Evolutionary conservation across 2,113 vertebrate species (phyloP).

Genomic region (Ailuropoda melanoleuca): DNA sequence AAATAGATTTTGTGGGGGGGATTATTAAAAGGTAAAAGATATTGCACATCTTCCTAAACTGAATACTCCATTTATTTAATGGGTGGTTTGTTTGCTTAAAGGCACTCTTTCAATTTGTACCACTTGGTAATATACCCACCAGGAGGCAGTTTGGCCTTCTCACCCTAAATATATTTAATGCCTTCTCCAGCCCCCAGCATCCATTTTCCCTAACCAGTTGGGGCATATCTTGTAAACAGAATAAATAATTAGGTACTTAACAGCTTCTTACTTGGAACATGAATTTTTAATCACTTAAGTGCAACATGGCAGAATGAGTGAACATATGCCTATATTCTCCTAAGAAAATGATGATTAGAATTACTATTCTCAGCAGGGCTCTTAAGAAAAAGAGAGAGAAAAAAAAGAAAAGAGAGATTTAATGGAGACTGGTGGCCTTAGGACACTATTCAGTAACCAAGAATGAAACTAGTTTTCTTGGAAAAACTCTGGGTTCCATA

Average conservation of each 20-base stretch:
- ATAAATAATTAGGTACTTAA: conserved; percentile 74
- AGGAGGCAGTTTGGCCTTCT: conserved; percentile 63
- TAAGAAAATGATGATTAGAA: conserved; percentile 70
- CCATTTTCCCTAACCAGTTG: conserved; percentile 61
- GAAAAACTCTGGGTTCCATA: not conserved
- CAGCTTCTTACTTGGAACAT: conserved; percentile 61
- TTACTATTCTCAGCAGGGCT: conserved; percentile 44
- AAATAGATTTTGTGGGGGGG: not conserved
- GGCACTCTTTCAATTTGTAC: conserved; percentile 32
- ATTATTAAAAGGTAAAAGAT: conserved; percentile 32
- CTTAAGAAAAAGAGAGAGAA: not conserved
- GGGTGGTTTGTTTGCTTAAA: conserved; percentile 39
- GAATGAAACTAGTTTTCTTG: conserved; percentile 1
- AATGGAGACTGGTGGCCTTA: conserved; percentile 43
- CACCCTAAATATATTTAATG: conserved; percentile 55
- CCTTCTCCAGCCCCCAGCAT: conserved; percentile 26
- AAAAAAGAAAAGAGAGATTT: not conserved
- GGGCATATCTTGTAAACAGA: conserved; percentile 65
- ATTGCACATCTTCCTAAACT: not conserved
- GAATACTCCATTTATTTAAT: conserved; percentile 55
- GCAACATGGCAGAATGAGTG: conserved; percentile 61
- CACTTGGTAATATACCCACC: conserved; percentile 44
- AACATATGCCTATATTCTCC: conserved; percentile 74
- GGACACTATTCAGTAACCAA: conserved; percentile 33
- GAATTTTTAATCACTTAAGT: conserved; percentile 73